Conservation (phyloP, 2,113 vertebrate genomes). For the Centropristis striata region DNA sequence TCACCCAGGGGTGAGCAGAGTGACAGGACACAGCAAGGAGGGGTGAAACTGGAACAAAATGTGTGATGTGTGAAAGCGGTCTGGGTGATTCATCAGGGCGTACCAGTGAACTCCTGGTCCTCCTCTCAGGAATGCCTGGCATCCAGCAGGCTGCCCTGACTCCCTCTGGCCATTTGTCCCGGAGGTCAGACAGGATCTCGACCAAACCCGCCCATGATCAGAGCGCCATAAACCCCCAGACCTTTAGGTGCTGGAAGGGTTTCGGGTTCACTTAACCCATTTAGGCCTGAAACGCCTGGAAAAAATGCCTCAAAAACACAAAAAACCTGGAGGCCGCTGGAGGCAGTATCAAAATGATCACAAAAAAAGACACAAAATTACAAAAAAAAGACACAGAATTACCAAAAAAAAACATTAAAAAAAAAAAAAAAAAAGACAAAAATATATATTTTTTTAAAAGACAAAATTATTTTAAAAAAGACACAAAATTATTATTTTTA, state of each 20-base stretch:
- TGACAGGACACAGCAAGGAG: neutral
- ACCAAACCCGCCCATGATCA: constrained; percentile 19
- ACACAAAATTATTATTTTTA: no score
- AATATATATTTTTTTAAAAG: no score
- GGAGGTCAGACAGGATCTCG: constrained; percentile 26
- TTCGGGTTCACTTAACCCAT: neutral
- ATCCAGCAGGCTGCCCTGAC: constrained; percentile 49
- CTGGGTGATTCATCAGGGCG: constrained; percentile 28
- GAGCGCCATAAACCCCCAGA: constrained; percentile 28
- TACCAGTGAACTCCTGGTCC: constrained; percentile 42
- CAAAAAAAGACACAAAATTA: no score
- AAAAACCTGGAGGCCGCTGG: no score
- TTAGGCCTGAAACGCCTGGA: no score
- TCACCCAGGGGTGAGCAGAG: neutral
- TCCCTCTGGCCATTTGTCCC: constrained; percentile 36
- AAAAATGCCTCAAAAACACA: no score
- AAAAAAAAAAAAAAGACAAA: no score
- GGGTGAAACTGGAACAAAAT: neutral
- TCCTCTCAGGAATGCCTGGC: constrained; percentile 70
- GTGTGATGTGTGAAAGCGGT: neutral
- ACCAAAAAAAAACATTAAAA: no score
- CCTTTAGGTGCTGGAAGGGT: neutral
- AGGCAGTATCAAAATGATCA: no score
- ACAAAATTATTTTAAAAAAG: no score
- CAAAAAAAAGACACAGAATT: no score